phyloP scores from a whole-genome alignment of 30 jellyfish, hydroid and myxozoan species.

The Chrysaora quinquecirrha region DNA sequence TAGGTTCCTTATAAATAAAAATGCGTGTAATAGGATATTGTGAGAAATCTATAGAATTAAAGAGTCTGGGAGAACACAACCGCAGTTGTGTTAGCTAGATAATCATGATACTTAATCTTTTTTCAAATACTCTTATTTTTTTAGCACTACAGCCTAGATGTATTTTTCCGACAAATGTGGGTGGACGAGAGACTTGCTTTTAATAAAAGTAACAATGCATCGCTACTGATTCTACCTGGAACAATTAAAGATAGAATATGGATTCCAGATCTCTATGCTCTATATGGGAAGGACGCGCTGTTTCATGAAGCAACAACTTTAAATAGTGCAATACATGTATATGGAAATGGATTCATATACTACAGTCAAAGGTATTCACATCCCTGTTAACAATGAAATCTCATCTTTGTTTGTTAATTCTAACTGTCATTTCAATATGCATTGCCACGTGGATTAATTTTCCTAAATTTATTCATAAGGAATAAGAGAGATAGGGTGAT shows the following conservation, averaged over 20 bases:
- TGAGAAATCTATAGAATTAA: too few species aligned
- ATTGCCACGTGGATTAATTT: too few species aligned
- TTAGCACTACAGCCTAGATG: conserved; percentile 26
- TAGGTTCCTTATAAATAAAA: too few species aligned
- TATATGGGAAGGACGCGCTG: conserved; percentile 7
- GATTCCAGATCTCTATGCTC: conserved; percentile 28
- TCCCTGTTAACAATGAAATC: too few species aligned
- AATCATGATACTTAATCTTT: too few species aligned
- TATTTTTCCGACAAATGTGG: conserved; percentile 11
- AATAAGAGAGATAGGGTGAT: too few species aligned
- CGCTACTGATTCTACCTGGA: neutral
- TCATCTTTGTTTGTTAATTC: too few species aligned
- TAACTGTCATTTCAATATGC: too few species aligned
- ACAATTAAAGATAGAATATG: conserved; percentile 4
- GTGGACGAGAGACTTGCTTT: conserved; percentile 12
- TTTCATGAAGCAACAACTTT: neutral
- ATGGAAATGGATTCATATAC: conserved; percentile 11
- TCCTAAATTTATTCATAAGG: too few species aligned
- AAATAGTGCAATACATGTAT: neutral
- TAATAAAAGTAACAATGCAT: neutral
- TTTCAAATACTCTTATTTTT: neutral
- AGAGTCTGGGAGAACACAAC: too few species aligned
- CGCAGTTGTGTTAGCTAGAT: too few species aligned
- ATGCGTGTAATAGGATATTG: too few species aligned
- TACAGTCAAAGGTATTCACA: conserved; percentile 41